Base-by-base conservation (phyloP, 53 echinoderm and acorn worm species). In the Actinopyga echinites region DNA sequence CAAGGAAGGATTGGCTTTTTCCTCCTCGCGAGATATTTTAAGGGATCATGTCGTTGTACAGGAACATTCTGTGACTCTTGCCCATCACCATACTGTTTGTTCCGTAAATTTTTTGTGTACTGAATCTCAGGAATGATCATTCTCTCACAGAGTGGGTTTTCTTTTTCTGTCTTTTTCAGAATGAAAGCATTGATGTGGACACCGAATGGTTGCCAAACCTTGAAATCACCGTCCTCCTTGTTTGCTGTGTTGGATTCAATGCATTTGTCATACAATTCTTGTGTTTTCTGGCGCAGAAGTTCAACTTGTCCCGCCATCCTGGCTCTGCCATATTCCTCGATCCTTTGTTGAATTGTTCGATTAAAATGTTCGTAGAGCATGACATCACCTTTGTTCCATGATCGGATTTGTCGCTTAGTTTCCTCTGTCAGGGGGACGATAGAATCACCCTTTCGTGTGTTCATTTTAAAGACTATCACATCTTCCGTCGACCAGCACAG, bases 171-270 rank as follows among this genome's bases (percentile, higher is more conserved):
- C 30, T 88, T 85, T 34, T 88, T 94, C 56, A 99, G 59, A 15
- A 92, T 73, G 73, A 99, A 99, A 22, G 90, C 92, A 35, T 99
- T 99, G 75, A 99, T 99, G 69, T 99, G 90, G 8, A 99, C 99
- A 30, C 99, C 99, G 40, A 90, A 90, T 12, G 99, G 99, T 80
- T 99, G 94, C 91, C 94, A 99, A 10, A 99, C 90, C 45, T 89
- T 89, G 86, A 91, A 99, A 64, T 90, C 88, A 1, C 94, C 99
- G 22, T 92, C 85, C 15, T 90, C 90, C 52, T 85, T 90, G 25
- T 84, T 73, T 28, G 93, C 93, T 0, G 84, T 71, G 88, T 91
- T 87, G 60, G 99, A 85, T 40, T 92, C 53, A 11, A 99, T 88
- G 75, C 99, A 99, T 35, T 81, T 66, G 21, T 89, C 53, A 66